phyloP scores from a whole-genome alignment of 2,797 vertebrate species.

The Sus cebifrons region DNA sequence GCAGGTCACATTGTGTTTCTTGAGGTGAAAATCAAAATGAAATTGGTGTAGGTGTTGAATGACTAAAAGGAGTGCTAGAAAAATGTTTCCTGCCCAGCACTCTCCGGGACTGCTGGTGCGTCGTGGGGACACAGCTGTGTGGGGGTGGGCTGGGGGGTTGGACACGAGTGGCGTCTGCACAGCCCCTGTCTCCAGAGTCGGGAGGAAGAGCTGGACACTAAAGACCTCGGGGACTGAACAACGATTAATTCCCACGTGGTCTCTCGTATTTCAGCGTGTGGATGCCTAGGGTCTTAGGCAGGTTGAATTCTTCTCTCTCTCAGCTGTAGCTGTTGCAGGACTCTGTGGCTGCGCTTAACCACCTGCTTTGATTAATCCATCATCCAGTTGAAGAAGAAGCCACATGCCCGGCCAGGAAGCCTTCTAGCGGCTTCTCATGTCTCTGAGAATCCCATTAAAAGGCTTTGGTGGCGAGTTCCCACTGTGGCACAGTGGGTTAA shows the following conservation, averaged over 20 bases:
- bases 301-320: neutral
- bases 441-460: neutral
- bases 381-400: neutral
- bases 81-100: neutral
- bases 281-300: neutral
- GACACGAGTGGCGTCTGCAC: fast-evolving
- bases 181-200: no score
- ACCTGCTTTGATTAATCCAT: neutral
- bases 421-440: neutral
- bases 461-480: neutral
- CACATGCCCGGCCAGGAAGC: neutral
- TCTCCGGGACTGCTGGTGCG: neutral
- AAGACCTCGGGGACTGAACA: neutral
- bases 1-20: neutral
- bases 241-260: neutral
- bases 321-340: neutral
- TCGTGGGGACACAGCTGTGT: neutral
- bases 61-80: neutral
- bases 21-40: neutral
- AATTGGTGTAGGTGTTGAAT: neutral
- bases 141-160: neutral
- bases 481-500: no score
- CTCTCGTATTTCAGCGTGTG: neutral
- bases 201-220: neutral
- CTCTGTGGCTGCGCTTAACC: neutral